Conservation (phyloP, 2,113 vertebrate species). For the Tichodroma muraria region DNA sequence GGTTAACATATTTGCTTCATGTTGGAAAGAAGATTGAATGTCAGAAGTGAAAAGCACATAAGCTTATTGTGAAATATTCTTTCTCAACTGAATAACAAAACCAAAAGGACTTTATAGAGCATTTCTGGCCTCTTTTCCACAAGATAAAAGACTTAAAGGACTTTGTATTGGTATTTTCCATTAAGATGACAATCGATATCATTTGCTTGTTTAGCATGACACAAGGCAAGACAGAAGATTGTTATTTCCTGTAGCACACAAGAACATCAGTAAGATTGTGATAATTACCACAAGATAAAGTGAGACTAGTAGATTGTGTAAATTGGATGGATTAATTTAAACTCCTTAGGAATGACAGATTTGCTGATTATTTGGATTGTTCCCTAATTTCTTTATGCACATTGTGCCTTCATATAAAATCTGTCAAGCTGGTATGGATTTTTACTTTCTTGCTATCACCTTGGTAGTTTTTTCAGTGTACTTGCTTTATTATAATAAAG, state of each 20-base stretch:
- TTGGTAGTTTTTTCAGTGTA: background rate
- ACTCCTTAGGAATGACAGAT: background rate
- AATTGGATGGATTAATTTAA: background rate
- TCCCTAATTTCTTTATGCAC: background rate
- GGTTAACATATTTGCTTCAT: background rate
- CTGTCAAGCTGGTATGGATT: background rate
- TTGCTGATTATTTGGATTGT: background rate
- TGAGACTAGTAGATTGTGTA: background rate
- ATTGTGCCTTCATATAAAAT: background rate
- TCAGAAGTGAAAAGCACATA: background rate
- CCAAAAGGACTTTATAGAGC: background rate
- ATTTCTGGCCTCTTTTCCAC: background rate
- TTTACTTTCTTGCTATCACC: background rate
- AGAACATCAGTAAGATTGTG: background rate
- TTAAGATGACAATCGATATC: background rate
- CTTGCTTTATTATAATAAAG: background rate
- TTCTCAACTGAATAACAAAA: background rate
- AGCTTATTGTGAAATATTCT: background rate
- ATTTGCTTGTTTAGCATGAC: constrained; percentile 18
- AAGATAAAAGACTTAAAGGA: background rate
- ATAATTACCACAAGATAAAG: background rate
- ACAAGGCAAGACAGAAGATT: background rate
- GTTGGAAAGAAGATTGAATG: background rate
- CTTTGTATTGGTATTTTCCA: background rate
- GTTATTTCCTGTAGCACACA: background rate